Base-by-base conservation (phyloP, 2,888 invertebrate species). In the Vanessa cardui region DNA sequence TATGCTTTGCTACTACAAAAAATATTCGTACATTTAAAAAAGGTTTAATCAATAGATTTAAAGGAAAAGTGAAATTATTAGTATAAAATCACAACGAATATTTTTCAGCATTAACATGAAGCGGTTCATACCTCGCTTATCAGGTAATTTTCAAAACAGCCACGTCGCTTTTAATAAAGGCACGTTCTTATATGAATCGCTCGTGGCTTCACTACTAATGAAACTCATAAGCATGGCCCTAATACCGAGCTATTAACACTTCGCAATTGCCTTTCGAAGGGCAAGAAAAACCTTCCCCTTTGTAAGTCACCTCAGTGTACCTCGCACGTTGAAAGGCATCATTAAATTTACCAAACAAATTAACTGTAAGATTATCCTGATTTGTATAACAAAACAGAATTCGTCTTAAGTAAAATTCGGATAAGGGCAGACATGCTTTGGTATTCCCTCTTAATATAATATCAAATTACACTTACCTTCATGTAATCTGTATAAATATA, bases 121-220 rank as follows among this genome's bases (percentile, higher is more conserved):
- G 66, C 58, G 62, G 52, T 66, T 64, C 59, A 69, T 66, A 69
- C 69, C 66, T 69, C 59, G 69, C 62, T 69, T 71, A 71, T 69
- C 71, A 82, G 83, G 87, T 82, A 82, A 88, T 90, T 89, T 84
- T 81, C 83, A 90, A 87, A 85, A 86, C 83, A 86, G 84, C 86
- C 90, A 89, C 89, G 89, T 90, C 83, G 77, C 82, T 82, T 83
- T 80, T 90, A 89, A 90, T 87, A 87, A 88, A 84, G 82, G 85
- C 90, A 89, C 90, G 89, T 91, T 77, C 84, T 85, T 83, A 87
- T 85, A 88, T 86, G 88, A 88, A 90, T 89, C 87, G 86, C 85
- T 87, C 80, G 86, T 82, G 86, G 88, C 86, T 88, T 83, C 82
- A 78, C 81, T 83, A 80, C 84, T 91, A 89, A 90, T 90, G 88